Evolutionary conservation across 1,140 invertebrate genomes (phyloP).

Genomic region (Bombus sylvicola): DNA sequence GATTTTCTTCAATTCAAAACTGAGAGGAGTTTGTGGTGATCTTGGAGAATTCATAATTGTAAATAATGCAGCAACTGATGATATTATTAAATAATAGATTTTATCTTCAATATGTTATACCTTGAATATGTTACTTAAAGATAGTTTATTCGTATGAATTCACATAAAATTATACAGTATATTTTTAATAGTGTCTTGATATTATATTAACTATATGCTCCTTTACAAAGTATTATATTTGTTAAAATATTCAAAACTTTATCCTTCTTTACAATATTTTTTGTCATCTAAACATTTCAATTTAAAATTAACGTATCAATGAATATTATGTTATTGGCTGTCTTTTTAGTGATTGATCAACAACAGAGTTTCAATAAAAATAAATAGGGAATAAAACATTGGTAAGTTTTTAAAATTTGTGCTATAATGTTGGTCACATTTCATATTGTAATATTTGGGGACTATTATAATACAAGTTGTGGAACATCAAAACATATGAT

Average conservation of each 20-base stretch:
- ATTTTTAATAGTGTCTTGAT: background rate
- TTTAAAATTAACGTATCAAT: background rate
- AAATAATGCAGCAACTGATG: background rate
- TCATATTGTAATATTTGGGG: background rate
- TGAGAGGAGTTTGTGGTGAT: constrained; percentile 83
- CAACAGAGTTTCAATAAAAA: background rate
- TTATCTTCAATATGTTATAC: background rate
- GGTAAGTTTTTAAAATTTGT: background rate
- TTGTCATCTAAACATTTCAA: background rate
- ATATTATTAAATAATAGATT: background rate
- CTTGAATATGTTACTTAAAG: background rate
- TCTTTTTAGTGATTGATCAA: background rate
- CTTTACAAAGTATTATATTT: background rate
- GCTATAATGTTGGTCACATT: constrained; percentile 17
- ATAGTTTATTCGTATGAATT: background rate
- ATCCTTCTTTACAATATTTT: background rate
- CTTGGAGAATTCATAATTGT: constrained; percentile 75
- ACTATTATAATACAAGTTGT: constrained; percentile 35
- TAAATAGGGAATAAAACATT: background rate
- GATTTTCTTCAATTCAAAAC: constrained; percentile 84
- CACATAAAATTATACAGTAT: background rate
- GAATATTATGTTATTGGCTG: background rate
- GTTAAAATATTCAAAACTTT: constrained; percentile 4
- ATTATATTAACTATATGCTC: background rate
- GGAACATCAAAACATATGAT: constrained; percentile 61